Percentiles rank a stretch among this genome's conserved stretches.
Evolutionary conservation across 37 sponge, comb jelly and placozoan genomes (phyloP).

Genomic region (Haliclona indistincta): DNA sequence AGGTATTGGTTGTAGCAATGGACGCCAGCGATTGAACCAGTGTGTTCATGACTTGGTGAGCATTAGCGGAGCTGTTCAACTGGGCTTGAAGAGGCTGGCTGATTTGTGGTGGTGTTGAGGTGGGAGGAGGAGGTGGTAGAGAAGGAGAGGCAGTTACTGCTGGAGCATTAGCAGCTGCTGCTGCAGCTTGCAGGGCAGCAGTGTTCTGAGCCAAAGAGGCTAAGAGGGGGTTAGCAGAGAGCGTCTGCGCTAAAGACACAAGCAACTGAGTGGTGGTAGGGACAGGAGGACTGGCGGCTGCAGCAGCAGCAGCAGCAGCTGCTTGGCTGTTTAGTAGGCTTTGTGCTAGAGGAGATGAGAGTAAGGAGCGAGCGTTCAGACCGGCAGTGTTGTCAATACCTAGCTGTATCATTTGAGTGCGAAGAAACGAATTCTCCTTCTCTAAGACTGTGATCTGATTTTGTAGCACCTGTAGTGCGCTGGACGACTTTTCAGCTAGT

Average conservation of each 20-base stretch:
- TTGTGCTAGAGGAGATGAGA: constrained; percentile 43
- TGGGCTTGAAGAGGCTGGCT: not conserved
- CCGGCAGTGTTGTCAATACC: constrained; percentile 42
- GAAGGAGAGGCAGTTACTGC: not conserved
- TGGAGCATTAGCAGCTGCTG: not conserved
- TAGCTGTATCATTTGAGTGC: constrained; percentile 77
- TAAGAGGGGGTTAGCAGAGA: constrained; percentile 51
- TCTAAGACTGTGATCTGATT: constrained; percentile 78
- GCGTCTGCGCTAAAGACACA: constrained; percentile 61
- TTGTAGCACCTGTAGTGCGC: constrained; percentile 62
- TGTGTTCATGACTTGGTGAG: constrained; percentile 30
- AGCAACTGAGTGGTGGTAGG: constrained; percentile 39
- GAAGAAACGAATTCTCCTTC: constrained; percentile 76
- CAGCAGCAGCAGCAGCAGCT: not conserved
- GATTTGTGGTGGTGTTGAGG: constrained; percentile 9
- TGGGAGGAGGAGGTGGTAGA: not conserved
- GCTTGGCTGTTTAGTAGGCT: constrained; percentile 35
- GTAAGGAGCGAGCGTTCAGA: not conserved
- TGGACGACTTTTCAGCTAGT: constrained; percentile 65
- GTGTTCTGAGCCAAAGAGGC: constrained; percentile 45
- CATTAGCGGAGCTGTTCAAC: not conserved
- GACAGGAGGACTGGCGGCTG: not conserved
- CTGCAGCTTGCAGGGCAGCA: not conserved
- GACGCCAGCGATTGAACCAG: constrained; percentile 57
- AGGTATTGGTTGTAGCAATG: constrained; percentile 35